Evolutionary conservation across 1,140 invertebrate species (phyloP), one percentile per base, ranked within the genome.

Genomic region (Carposina sasakii): DNA sequence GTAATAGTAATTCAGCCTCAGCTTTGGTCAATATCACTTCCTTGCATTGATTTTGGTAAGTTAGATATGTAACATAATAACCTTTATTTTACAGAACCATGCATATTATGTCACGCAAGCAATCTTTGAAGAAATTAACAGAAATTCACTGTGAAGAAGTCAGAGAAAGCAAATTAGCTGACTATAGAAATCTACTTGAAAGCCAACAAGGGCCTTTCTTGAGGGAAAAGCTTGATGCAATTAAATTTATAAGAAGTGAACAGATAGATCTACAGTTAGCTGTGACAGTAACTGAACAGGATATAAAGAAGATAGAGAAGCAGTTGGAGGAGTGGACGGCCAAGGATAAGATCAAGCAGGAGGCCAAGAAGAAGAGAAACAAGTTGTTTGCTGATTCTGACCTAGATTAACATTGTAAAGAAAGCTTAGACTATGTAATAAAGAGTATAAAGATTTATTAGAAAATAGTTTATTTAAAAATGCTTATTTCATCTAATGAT

Each of bases 171-270:
- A 91, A 91, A 55, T 60, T 95, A 2, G 67, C 87, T 6, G 86
- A 85, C 3, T 93, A 94, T 53, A 88, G 85, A 61, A 74, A 71
- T 39, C 64, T 89, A 55, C 65, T 94, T 21, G 87, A 92, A 69
- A 70, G 65, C 19, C 87, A 94, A 72, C 89, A 94, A 66, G 89
- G 90, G 24, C 70, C 82, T 3, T 95, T 94, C 64, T 85, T 91
- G 1, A 67, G 77, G 48, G 72, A 91, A 24, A 89, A 89, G 63
- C 76, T 90, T n/a, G 78, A 86, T 16, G 86, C 87, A 22, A 71
- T 95, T 23, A 79, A 87, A 37, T 91, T 90, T 57, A 93, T 95
- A 13, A 86, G 89, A 34, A 85, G 90, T 51, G 91, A 94, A 71
- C 91, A 95, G 72, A 76, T 87, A 42, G 87, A 87, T 16, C 90